Percentiles rank a stretch among this genome's conserved stretches.
Evolutionary conservation across 2,797 vertebrate genomes (phyloP).

Genomic region (Sebastes alutus): DNA sequence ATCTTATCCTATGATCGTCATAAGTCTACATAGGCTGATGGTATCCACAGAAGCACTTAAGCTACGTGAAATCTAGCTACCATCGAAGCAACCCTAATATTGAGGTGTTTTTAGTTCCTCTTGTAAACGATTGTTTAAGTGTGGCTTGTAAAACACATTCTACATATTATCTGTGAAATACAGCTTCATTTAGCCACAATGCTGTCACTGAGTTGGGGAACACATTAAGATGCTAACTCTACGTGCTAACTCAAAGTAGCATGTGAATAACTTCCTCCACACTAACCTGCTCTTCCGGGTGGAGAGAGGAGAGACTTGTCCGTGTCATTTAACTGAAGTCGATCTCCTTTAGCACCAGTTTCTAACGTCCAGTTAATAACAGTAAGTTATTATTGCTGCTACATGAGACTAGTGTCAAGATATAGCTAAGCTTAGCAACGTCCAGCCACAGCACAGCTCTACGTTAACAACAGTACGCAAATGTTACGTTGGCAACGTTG

Average conservation of each 20-base stretch:
- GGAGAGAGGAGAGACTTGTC: neutral
- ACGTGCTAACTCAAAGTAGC: neutral
- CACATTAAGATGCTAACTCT: neutral
- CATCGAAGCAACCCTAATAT: neutral
- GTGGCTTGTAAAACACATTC: neutral
- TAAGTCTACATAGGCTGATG: neutral
- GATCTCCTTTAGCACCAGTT: neutral
- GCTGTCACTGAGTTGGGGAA: fast-evolving
- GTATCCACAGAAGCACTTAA: neutral
- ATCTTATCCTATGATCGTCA: neutral
- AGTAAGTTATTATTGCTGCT: neutral
- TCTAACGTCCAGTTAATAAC: neutral
- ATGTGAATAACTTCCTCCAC: neutral
- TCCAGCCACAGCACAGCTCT: neutral
- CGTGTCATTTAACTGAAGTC: neutral
- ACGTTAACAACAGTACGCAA: neutral
- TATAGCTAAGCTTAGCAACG: neutral
- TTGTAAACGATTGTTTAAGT: neutral
- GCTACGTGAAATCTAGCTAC: neutral
- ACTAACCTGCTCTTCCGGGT: conserved; percentile 34
- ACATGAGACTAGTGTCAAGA: neutral
- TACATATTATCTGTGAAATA: neutral
- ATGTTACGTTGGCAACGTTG: neutral
- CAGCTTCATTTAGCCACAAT: neutral
- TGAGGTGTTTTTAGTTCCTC: neutral